Evolutionary conservation across 2,113 vertebrate species (phyloP), one percentile per base, ranked within the genome.

Genomic region (Rhinolophus sinicus): DNA sequence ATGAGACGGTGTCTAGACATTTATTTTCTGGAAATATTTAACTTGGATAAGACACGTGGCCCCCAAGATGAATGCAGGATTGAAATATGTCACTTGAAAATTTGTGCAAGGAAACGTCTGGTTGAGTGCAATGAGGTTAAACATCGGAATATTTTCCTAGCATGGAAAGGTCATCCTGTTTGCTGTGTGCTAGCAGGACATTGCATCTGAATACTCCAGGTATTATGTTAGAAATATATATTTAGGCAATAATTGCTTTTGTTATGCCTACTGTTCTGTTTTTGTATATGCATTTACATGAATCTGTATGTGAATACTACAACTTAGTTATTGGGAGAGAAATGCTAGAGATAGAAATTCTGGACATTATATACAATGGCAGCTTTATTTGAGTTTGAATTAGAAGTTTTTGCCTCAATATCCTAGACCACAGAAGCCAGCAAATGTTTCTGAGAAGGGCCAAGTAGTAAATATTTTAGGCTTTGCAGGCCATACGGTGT

Each of bases 1-100:
- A 97, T 97, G 97, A 97, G 97, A 96, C 4, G 82, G 93, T 93
- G 97, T 98, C 97, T 98, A 98, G 97, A 98, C 97, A 97, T 98
- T 97, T 97, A 97, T 97, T 98, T 98, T 97, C 96, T 97, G 97
- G 97, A 98, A 97, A 98, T 97, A 97, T 98, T 98, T 98, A 97
- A 97, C 97, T 98, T 97, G 97, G 97, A 98, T 96, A 96, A 97
- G 89, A 97, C 91, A 90, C 14, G 95, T 97, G 96, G 90, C 93
- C 97, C 95, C 96, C 78, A 97, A 96, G 91, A 97, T 98, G 97
- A 98, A 97, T 97, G 95, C 96, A 92, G 96, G 89, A 97, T 96
- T 98, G 97, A 98, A 98, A 96, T 94, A 94, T 76, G 96, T 98
- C 89, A 89, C 86, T 97, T 95, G 97, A 96, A 97, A 95, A 96